phyloP scores from a whole-genome alignment of 1,140 invertebrate genomes.

The Conus ventricosus region DNA sequence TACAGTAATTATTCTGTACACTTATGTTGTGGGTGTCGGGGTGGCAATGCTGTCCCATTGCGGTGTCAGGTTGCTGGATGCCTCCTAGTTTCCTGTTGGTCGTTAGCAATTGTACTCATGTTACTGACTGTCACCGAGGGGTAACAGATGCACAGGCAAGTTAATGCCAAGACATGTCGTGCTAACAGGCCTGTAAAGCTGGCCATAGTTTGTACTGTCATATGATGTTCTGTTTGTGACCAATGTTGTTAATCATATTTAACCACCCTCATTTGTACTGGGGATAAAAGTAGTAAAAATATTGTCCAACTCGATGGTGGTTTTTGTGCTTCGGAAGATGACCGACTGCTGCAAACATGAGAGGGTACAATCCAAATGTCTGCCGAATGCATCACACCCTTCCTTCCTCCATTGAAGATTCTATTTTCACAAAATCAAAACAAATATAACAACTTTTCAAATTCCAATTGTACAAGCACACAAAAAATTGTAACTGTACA shows the following conservation, averaged over 20 bases:
- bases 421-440: too few relatives aligned
- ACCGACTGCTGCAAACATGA: too few relatives aligned
- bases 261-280: not conserved
- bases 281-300: not conserved
- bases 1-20: not conserved
- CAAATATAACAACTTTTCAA: conserved; percentile 11
- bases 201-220: not conserved
- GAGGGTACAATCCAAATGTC: too few relatives aligned
- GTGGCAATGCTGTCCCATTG: not conserved
- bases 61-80: not conserved
- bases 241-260: not conserved
- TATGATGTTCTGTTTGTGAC: too few relatives aligned
- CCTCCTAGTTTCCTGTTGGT: not conserved
- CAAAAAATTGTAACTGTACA: not conserved
- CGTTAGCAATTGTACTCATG: not conserved
- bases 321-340: too few relatives aligned
- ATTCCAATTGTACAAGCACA: not conserved
- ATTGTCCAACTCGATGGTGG: not conserved
- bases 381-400: too few relatives aligned
- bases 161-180: not conserved
- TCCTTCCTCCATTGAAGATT: too few relatives aligned
- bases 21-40: not conserved
- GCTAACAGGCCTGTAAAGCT: not conserved
- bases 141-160: not conserved
- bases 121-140: not conserved